Percentiles rank a stretch among this genome's conserved stretches.
Conservation (phyloP, 2,113 vertebrate genomes). For the Uria lomvia region DNA sequence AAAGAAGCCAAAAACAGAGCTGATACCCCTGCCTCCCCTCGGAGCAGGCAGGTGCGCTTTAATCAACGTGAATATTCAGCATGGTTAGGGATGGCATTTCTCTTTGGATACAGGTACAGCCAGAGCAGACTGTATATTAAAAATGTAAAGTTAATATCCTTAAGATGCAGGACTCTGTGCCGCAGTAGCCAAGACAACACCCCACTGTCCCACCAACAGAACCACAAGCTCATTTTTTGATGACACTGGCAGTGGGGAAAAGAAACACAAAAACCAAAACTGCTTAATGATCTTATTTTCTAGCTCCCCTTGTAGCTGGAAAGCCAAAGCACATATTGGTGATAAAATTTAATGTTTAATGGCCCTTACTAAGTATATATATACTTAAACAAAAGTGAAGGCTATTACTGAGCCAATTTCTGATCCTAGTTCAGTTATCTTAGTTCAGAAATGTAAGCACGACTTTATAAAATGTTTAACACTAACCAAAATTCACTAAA, state of each 20-base stretch:
- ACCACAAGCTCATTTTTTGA: neutral
- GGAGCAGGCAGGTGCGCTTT: neutral
- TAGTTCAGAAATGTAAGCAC: neutral
- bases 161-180: neutral
- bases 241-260: neutral
- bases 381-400: neutral
- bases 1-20: neutral
- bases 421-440: neutral
- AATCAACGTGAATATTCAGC: neutral
- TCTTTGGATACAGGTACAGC: neutral
- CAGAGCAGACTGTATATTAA: neutral
- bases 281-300: neutral
- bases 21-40: neutral
- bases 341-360: neutral
- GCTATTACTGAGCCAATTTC: neutral
- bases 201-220: neutral
- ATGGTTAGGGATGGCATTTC: neutral
- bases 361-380: neutral
- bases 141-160: neutral
- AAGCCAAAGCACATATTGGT: neutral
- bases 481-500: neutral
- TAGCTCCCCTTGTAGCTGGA: neutral
- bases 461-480: neutral
- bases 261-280: neutral
- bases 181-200: neutral